Percentiles rank a stretch among this genome's conserved stretches.
phyloP scores from a whole-genome alignment of 2,113 vertebrate genomes.

The Gnathonemus longibarbis region DNA sequence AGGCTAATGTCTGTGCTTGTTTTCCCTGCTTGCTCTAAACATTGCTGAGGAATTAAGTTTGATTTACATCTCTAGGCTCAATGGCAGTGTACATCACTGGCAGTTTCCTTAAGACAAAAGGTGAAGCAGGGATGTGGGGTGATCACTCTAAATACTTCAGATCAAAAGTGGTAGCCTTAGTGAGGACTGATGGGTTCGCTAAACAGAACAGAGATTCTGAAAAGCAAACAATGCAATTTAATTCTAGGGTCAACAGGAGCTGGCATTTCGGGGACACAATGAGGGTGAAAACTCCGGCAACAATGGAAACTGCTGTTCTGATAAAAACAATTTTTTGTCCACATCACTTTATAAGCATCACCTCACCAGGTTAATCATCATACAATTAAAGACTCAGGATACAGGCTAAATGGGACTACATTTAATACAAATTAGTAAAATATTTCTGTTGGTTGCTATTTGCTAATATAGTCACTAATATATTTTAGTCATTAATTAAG shows the following conservation, averaged over 20 bases:
- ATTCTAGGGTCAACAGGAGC: no score
- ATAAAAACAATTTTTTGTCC: neutral
- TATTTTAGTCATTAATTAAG: no score
- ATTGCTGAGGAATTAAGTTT: neutral
- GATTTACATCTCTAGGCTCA: neutral
- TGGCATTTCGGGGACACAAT: no score
- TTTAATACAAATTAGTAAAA: neutral
- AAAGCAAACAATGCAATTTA: neutral
- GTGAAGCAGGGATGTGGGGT: neutral
- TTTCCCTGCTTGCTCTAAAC: neutral
- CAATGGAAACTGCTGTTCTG: no score
- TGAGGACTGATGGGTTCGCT: neutral
- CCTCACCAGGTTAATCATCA: neutral
- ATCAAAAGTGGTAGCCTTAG: neutral
- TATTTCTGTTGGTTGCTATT: neutral
- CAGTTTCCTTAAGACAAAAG: neutral
- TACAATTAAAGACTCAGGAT: neutral
- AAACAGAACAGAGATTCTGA: neutral
- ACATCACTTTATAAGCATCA: neutral
- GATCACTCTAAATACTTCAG: neutral
- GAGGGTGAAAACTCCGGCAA: no score
- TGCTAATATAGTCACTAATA: neutral
- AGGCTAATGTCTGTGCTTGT: neutral
- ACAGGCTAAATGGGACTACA: neutral
- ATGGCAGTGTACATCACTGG: neutral